Conservation (phyloP, 2,113 vertebrate species). For the Sialia sialis region DNA sequence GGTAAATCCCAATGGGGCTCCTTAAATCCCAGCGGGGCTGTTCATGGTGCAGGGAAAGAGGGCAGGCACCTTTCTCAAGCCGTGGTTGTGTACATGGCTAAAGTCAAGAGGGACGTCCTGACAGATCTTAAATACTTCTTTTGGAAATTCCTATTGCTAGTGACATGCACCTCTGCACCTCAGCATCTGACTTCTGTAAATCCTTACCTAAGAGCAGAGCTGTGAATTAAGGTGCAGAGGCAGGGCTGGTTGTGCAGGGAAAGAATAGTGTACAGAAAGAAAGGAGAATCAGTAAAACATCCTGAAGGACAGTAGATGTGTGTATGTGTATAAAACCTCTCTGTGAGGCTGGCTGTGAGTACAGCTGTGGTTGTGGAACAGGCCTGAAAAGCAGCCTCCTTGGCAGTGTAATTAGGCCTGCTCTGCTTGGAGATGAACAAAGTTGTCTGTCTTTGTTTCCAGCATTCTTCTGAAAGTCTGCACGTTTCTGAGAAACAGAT, state of each 20-base stretch:
- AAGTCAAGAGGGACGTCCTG: not conserved
- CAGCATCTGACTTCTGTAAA: not conserved
- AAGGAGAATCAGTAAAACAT: not conserved
- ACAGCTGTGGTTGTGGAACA: not conserved
- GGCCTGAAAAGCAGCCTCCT: not conserved
- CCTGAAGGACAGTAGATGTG: not conserved
- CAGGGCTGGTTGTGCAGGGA: not conserved
- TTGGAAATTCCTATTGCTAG: not conserved
- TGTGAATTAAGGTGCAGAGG: not conserved
- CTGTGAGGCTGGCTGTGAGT: not conserved
- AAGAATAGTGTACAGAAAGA: not conserved
- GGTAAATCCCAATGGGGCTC: constrained; percentile 40
- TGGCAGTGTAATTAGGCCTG: not conserved
- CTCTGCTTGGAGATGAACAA: not conserved
- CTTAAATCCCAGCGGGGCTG: not conserved
- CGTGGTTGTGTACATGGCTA: rapidly evolving
- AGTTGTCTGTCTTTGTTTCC: not conserved
- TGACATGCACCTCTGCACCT: not conserved
- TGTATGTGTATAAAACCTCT: not conserved
- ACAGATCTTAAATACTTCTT: not conserved
- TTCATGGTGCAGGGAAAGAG: not conserved
- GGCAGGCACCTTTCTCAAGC: not conserved
- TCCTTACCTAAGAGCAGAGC: not conserved
- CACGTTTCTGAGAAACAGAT: constrained; percentile 87
- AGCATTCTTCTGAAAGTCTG: constrained; percentile 95